Evolutionary conservation across 2,888 invertebrate genomes (phyloP).

Genomic region (Dioctria rufipes): DNA sequence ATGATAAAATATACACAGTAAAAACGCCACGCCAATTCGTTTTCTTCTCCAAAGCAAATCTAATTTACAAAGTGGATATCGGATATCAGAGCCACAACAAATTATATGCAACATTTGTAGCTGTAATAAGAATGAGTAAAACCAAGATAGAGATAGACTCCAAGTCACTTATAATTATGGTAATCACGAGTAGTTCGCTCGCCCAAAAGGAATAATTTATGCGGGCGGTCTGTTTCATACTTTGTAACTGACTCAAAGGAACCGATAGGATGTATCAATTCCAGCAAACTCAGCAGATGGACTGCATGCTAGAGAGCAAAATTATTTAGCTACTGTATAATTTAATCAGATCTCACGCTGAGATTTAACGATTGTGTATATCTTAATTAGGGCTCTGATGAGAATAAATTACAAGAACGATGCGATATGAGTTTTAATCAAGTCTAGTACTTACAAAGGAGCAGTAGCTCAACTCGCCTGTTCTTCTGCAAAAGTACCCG

Average conservation of each 20-base stretch:
- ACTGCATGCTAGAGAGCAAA: slow-evolving; percentile 33
- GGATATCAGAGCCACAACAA: background rate
- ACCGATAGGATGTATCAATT: slow-evolving; percentile 51
- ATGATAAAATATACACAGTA: background rate
- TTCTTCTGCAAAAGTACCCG: background rate
- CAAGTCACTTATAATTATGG: slow-evolving; percentile 43
- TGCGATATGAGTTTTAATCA: slow-evolving; percentile 52
- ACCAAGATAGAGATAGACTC: slow-evolving; percentile 12
- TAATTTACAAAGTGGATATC: background rate
- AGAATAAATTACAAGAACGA: slow-evolving; percentile 49
- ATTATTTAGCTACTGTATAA: slow-evolving; percentile 49
- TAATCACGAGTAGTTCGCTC: slow-evolving; percentile 27
- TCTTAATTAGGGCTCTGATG: slow-evolving; percentile 50
- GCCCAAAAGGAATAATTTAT: slow-evolving; percentile 42
- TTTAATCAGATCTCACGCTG: slow-evolving; percentile 45
- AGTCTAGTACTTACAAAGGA: slow-evolving; percentile 20
- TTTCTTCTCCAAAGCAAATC: background rate
- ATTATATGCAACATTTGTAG: slow-evolving; percentile 18
- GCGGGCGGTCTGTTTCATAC: slow-evolving; percentile 4
- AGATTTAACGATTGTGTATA: slow-evolving; percentile 40
- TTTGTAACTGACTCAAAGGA: slow-evolving; percentile 19
- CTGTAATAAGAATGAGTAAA: background rate
- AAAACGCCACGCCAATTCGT: background rate
- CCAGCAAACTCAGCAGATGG: slow-evolving; percentile 39
- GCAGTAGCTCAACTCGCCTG: background rate